Evolutionary conservation across 2,888 invertebrate species (phyloP).

Genomic region (Yponomeuta cagnagella): DNA sequence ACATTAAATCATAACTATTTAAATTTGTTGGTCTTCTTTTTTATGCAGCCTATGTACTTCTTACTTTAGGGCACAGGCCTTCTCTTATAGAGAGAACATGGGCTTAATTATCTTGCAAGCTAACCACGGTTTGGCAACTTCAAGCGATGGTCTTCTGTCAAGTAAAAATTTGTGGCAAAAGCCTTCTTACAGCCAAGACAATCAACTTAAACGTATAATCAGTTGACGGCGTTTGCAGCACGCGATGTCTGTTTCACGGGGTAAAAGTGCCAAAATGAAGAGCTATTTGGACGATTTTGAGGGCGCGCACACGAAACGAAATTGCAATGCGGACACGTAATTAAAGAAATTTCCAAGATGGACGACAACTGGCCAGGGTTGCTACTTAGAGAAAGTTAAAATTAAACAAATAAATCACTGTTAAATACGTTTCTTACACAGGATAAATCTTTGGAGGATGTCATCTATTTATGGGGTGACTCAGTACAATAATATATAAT

Average conservation of each 20-base stretch:
- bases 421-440: neutral
- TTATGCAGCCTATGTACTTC: no score
- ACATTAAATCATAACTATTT: no score
- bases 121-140: no score
- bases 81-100: no score
- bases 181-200: neutral
- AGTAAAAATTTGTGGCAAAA: neutral
- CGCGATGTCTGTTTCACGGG: conserved; percentile 1
- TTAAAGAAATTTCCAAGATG: conserved; percentile 13
- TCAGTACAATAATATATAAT: no score
- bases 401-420: neutral
- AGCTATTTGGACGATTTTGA: neutral
- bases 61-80: no score
- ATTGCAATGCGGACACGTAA: conserved; percentile 5
- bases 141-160: neutral
- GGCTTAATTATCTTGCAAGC: no score
- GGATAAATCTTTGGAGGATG: no score
- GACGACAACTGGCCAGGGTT: conserved; percentile 2
- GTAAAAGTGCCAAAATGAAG: conserved; percentile 1
- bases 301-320: neutral
- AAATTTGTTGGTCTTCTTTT: no score
- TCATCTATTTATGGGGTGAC: no score
- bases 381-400: neutral
- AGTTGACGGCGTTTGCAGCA: neutral
- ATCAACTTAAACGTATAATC: neutral